Percentiles rank a stretch among this genome's conserved stretches.
Evolutionary conservation across 2,888 invertebrate species (phyloP).

Genomic region (Standfussiana lucernea): DNA sequence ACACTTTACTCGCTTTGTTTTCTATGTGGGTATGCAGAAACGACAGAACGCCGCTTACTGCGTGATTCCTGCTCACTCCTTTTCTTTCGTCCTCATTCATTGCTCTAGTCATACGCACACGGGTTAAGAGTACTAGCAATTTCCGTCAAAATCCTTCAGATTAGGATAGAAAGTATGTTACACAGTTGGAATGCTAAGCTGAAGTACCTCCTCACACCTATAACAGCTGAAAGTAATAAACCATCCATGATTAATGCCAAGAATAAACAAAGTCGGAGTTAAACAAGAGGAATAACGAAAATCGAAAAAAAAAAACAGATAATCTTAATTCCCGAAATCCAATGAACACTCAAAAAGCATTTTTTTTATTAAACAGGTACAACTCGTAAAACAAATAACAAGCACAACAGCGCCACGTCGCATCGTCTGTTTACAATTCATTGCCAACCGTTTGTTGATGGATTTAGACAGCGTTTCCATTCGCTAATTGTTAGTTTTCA

Average conservation of each 20-base stretch:
- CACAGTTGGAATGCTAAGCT: background rate
- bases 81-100: background rate
- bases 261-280: too few species aligned
- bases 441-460: constrained; percentile 55
- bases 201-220: background rate
- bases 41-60: background rate
- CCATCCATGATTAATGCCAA: too few species aligned
- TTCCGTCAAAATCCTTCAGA: background rate
- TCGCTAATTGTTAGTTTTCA: constrained; percentile 41
- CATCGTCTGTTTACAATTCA: constrained; percentile 65
- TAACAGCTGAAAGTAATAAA: too few species aligned
- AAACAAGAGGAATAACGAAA: too few species aligned
- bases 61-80: background rate
- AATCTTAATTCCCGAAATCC: too few species aligned
- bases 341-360: too few species aligned
- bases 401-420: constrained; percentile 33
- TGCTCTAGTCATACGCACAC: background rate
- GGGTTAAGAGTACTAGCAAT: background rate
- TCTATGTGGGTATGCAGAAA: background rate
- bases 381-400: constrained; percentile 43
- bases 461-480: constrained; percentile 46
- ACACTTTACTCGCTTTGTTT: too few species aligned
- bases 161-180: background rate
- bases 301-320: too few species aligned
- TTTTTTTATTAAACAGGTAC: too few species aligned